Evolutionary conservation across 2,113 vertebrate genomes (phyloP).

Genomic region (Pachyramphus minor): DNA sequence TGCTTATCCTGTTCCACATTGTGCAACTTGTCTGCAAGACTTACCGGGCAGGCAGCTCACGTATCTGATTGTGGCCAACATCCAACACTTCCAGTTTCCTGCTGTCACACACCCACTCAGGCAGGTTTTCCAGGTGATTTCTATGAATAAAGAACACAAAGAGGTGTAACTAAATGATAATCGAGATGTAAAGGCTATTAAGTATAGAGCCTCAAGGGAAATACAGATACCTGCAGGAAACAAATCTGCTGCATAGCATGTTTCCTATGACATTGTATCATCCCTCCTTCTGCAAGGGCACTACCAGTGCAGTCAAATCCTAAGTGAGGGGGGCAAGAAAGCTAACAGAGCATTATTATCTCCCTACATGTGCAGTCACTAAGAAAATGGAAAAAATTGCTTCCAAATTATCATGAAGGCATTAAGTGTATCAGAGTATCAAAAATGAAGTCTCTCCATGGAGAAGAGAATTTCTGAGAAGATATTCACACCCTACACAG

Average conservation of each 20-base stretch:
- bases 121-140: conserved; percentile 88
- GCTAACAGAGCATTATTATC: neutral
- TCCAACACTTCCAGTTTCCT: conserved; percentile 94
- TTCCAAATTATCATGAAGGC: neutral
- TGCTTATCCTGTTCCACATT: neutral
- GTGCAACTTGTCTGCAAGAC: conserved; percentile 41
- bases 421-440: neutral
- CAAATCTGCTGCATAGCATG: neutral
- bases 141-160: conserved; percentile 67
- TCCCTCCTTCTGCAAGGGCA: neutral
- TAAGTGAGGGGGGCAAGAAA: neutral
- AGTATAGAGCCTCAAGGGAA: neutral
- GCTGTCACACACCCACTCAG: conserved; percentile 93
- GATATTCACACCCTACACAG: neutral
- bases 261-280: neutral
- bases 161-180: neutral
- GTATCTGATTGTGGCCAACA: conserved; percentile 88
- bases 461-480: neutral
- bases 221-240: neutral
- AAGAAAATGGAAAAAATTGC: neutral
- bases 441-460: neutral
- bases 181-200: neutral
- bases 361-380: neutral
- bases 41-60: conserved; percentile 90
- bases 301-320: neutral